Conservation (phyloP, 2,888 invertebrate genomes). For the Cephus spinipes region DNA sequence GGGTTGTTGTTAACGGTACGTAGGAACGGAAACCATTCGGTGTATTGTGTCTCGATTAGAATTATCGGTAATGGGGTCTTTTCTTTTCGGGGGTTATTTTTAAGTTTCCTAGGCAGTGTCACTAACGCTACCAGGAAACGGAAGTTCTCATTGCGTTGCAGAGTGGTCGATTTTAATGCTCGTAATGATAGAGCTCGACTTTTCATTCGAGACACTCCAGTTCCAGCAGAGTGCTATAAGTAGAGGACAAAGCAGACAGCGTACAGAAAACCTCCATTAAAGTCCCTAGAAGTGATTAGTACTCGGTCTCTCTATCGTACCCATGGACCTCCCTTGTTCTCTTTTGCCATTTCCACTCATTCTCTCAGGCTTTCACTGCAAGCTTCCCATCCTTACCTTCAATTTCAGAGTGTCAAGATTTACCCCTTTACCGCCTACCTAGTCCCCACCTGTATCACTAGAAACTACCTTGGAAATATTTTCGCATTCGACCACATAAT, state of each 20-base stretch:
- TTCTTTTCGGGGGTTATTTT: not conserved
- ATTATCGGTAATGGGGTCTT: not conserved
- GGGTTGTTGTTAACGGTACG: not conserved
- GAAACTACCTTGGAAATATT: slow-evolving; percentile 18
- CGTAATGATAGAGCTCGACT: slow-evolving; percentile 37
- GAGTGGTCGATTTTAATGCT: slow-evolving; percentile 21
- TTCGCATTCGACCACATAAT: slow-evolving; percentile 17
- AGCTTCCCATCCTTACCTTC: not conserved
- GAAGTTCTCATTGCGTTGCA: slow-evolving; percentile 4
- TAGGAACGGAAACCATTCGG: not conserved
- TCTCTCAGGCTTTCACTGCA: slow-evolving; percentile 25
- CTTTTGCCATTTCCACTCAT: slow-evolving; percentile 28
- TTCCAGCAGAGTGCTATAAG: slow-evolving; percentile 59
- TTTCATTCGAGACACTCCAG: slow-evolving; percentile 57
- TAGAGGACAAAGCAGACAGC: slow-evolving; percentile 66
- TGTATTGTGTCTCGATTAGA: not conserved
- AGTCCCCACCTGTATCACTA: slow-evolving; percentile 18
- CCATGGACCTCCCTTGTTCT: slow-evolving; percentile 31
- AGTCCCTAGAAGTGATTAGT: slow-evolving; percentile 67
- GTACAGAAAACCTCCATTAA: slow-evolving; percentile 68
- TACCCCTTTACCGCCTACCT: slow-evolving; percentile 12
- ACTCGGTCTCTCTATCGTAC: slow-evolving; percentile 36
- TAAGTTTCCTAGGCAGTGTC: not conserved
- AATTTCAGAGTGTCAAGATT: not conserved
- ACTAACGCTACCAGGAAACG: not conserved